These are phyloP conservation scores for Panagrolaimus sp. DNA, from an alignment of 1,140 invertebrate species.

Conservation along the genomic window DNA sequence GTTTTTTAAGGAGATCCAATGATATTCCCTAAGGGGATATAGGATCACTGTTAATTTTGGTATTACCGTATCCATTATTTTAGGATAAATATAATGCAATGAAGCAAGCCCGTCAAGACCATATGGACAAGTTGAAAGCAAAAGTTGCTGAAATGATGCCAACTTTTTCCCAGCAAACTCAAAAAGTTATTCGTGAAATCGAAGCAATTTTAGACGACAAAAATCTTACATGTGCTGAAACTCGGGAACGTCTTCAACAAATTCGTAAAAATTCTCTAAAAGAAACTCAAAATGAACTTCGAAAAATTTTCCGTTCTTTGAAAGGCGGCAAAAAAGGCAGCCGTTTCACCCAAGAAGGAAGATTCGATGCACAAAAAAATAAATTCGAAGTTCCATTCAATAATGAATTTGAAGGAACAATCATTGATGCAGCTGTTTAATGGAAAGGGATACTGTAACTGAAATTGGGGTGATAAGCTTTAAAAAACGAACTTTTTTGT, in stretches of 20 bases:
- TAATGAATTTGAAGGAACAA: neutral
- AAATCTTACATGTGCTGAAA: neutral
- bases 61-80: neutral
- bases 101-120: neutral
- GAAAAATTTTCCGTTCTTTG: neutral
- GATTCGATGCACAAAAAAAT: neutral
- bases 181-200: constrained; percentile 7
- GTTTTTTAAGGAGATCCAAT: too few species aligned
- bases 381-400: constrained; percentile 14
- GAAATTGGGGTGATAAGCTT: too few species aligned
- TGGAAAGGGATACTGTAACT: too few species aligned
- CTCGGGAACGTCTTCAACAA: neutral
- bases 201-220: neutral
- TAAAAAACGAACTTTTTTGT: too few species aligned
- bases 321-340: neutral
- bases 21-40: too few species aligned
- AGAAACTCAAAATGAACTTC: neutral
- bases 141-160: neutral
- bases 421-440: neutral
- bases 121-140: neutral
- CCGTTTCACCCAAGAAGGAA: neutral
- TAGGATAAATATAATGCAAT: neutral
- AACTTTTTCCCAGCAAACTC: neutral
- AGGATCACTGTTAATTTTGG: too few species aligned
- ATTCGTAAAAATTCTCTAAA: neutral